These are phyloP conservation scores for Folsomia manolachei DNA, from an alignment of 2,888 invertebrate species.

Conservation along the genomic window DNA sequence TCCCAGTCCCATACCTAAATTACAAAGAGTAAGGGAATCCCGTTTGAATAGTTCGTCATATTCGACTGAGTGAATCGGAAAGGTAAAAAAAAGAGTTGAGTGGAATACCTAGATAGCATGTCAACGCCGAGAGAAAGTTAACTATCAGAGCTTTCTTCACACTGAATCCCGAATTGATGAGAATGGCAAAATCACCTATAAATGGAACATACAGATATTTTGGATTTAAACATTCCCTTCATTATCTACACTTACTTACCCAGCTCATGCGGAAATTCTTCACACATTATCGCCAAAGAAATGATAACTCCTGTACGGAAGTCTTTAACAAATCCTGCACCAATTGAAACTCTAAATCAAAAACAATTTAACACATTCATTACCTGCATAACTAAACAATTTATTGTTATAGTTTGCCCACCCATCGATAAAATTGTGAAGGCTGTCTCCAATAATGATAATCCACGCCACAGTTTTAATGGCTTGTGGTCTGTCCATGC, in stretches of 20 bases:
- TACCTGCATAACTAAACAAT: neutral
- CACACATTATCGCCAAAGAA: conserved; percentile 61
- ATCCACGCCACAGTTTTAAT: conserved; percentile 62
- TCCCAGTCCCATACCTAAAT: conserved; percentile 59
- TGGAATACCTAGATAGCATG: conserved; percentile 59
- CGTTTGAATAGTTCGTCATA: no score
- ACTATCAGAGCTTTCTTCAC: conserved; percentile 60
- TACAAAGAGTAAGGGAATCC: no score
- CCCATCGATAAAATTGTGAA: conserved; percentile 65
- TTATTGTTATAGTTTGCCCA: neutral
- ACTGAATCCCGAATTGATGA: conserved; percentile 61
- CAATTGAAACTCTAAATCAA: conserved; percentile 53
- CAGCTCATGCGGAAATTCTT: conserved; percentile 64
- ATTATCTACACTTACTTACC: conserved; percentile 54
- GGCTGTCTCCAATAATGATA: conserved; percentile 58
- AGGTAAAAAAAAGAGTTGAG: no score
- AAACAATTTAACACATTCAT: neutral
- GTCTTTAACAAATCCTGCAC: conserved; percentile 61
- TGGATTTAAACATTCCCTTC: no score
- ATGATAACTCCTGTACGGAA: conserved; percentile 60
- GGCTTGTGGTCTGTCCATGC: conserved; percentile 24
- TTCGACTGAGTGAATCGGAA: no score
- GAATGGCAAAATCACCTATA: conserved; percentile 62
- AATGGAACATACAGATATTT: no score
- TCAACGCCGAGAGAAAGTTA: conserved; percentile 61